Evolutionary conservation across 2,888 invertebrate genomes (phyloP).

Genomic region (Chalcosyrphus nemorum): DNA sequence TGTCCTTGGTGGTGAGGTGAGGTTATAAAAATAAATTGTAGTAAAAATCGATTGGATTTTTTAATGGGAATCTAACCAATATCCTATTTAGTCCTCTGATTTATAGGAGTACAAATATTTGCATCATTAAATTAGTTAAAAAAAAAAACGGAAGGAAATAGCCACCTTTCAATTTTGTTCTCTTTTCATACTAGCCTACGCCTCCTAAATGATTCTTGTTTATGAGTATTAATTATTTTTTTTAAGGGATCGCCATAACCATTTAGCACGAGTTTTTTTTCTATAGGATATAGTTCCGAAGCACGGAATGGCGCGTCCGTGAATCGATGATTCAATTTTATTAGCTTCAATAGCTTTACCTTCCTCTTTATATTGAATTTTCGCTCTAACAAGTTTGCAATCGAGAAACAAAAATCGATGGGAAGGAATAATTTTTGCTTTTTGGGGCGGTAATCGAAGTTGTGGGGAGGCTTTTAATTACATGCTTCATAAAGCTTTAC

Average conservation of each 20-base stretch:
- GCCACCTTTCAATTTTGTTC: not conserved
- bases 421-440: not conserved
- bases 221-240: not conserved
- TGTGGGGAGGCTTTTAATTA: not conserved
- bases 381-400: not conserved
- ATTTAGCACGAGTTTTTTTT: not conserved
- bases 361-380: not conserved
- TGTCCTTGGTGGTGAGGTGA: not conserved
- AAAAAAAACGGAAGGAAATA: not conserved
- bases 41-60: not conserved
- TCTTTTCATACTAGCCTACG: not conserved
- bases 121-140: slow-evolving; percentile 2
- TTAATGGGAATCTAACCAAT: not conserved
- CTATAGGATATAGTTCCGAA: not conserved
- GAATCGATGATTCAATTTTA: not conserved
- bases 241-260: not conserved
- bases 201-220: not conserved
- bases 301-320: not conserved
- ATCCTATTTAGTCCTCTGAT: not conserved
- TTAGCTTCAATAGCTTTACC: not conserved
- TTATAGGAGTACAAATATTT: slow-evolving; percentile 4
- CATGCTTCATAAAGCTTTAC: not conserved
- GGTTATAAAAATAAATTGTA: not conserved
- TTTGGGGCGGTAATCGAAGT: not conserved
- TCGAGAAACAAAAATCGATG: not conserved